A percentile compares a stretch with the other conserved stretches of the same genome.
Evolutionary conservation across 2,888 invertebrate species (phyloP).

Genomic region (Agrochola lychnidis): DNA sequence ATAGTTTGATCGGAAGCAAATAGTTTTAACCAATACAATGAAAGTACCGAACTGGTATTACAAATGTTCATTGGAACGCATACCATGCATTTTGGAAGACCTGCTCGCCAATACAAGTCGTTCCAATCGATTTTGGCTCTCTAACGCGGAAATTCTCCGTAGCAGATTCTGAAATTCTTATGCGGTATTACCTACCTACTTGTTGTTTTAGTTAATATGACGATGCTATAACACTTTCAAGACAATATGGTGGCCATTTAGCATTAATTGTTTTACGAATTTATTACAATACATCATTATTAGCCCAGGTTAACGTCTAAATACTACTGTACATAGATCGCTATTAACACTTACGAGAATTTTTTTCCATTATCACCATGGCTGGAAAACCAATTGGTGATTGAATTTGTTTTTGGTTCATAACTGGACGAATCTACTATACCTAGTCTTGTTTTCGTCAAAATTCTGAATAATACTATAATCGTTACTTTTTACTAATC

Average conservation of each 20-base stretch:
- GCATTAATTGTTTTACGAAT: not conserved
- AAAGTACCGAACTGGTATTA: slow-evolving; percentile 65
- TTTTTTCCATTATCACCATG: not conserved
- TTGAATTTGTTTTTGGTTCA: not conserved
- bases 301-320: not conserved
- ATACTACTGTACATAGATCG: not conserved
- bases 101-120: slow-evolving; percentile 69
- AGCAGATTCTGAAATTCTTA: slow-evolving; percentile 50
- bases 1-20: slow-evolving; percentile 59
- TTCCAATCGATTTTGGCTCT: slow-evolving; percentile 56
- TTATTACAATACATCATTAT: not conserved
- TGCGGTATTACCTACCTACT: slow-evolving; percentile 43
- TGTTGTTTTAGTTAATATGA: slow-evolving; percentile 33
- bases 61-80: slow-evolving; percentile 72
- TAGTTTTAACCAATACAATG: slow-evolving; percentile 72
- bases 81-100: slow-evolving; percentile 73
- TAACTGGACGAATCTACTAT: not conserved
- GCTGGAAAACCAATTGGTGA: not conserved
- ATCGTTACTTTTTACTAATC: slow-evolving; percentile 35
- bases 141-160: slow-evolving; percentile 40
- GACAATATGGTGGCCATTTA: not conserved
- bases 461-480: slow-evolving; percentile 26
- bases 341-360: not conserved
- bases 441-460: not conserved
- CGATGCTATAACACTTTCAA: slow-evolving; percentile 1